A percentile compares a stretch with the other conserved stretches of the same genome.
These are phyloP conservation scores for Bucco capensis DNA, from an alignment of 2,113 vertebrate species.

Conservation along the genomic window DNA sequence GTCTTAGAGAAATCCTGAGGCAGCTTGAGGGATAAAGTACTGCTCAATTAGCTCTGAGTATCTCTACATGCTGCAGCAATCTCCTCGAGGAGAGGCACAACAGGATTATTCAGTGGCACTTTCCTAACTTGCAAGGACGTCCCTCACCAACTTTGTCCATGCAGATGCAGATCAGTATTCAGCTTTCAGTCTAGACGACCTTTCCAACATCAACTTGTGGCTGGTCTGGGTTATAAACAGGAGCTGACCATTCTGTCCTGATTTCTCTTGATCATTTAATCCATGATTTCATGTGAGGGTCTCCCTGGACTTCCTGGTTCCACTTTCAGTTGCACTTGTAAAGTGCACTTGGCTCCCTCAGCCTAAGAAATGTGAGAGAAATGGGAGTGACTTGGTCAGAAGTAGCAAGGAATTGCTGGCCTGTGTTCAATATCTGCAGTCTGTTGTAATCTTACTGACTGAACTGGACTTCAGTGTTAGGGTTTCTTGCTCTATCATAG, in stretches of 20 bases:
- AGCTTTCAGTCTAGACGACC: not conserved
- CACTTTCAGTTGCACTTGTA: not conserved
- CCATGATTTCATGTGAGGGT: not conserved
- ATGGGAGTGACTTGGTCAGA: not conserved
- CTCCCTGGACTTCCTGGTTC: not conserved
- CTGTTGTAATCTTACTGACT: not conserved
- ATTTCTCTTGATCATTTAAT: not conserved
- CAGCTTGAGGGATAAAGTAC: constrained; percentile 56
- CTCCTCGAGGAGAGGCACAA: not conserved
- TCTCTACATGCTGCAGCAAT: not conserved
- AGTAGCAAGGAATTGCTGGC: not conserved
- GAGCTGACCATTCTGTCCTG: not conserved
- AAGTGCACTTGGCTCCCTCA: not conserved
- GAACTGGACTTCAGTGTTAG: not conserved
- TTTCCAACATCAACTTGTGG: not conserved
- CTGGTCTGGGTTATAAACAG: not conserved
- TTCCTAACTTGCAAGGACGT: not conserved
- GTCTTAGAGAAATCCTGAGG: constrained; percentile 62
- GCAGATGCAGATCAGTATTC: not conserved
- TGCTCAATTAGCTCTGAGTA: constrained; percentile 34
- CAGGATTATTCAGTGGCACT: not conserved
- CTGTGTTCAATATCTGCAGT: not conserved
- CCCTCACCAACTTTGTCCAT: not conserved
- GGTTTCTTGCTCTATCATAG: not conserved
- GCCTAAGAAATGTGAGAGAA: not conserved